Evolutionary conservation across 2,888 invertebrate species (phyloP).

Genomic region (Sminthurinus aureus): DNA sequence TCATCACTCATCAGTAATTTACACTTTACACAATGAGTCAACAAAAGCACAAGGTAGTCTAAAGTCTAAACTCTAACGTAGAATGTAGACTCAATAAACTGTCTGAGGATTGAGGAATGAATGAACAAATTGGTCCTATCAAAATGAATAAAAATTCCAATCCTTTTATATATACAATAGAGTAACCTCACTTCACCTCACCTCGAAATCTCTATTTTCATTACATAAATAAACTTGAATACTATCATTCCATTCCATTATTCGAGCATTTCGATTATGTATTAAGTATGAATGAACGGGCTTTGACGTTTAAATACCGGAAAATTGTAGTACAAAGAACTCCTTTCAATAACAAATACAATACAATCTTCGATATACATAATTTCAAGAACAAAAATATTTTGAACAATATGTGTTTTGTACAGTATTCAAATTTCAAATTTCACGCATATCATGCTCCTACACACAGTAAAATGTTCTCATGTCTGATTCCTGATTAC

Average conservation of each 20-base stretch:
- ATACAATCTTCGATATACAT: background rate
- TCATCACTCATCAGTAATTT: no score
- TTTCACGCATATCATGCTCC: no score
- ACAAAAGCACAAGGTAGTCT: background rate
- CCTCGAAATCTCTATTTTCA: no score
- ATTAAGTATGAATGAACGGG: no score
- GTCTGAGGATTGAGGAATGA: background rate
- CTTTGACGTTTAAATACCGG: background rate
- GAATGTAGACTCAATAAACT: constrained; percentile 2
- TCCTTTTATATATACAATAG: background rate
- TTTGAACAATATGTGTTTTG: no score
- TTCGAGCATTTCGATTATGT: background rate
- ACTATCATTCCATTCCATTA: background rate
- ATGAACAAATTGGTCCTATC: background rate
- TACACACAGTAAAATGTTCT: no score
- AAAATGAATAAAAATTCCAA: constrained; percentile 7
- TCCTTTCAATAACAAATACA: background rate
- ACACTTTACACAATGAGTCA: background rate
- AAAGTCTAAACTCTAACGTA: no score
- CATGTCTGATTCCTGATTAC: background rate
- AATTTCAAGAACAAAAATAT: background rate
- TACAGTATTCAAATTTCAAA: background rate
- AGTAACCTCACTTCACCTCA: no score
- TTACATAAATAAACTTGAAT: no score
- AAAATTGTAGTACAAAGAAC: background rate